Evolutionary conservation across 1,140 invertebrate genomes (phyloP).

Genomic region (Wiebesia pumilae): DNA sequence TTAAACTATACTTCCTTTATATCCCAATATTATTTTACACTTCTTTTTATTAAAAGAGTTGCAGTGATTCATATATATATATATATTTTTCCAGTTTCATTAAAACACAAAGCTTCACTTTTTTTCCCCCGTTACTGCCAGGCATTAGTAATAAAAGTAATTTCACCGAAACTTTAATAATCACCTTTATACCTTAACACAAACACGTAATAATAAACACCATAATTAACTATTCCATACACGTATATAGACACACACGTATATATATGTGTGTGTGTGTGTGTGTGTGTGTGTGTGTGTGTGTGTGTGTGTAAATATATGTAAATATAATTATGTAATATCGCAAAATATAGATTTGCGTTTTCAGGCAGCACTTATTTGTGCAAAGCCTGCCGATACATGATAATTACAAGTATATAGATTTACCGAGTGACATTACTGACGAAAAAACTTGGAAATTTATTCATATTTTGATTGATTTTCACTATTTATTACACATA

Average conservation of each 20-base stretch:
- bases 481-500: background rate
- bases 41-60: background rate
- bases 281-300: no score
- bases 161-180: conserved; percentile 8
- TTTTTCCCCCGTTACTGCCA: background rate
- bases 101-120: background rate
- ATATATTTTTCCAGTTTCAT: background rate
- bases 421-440: background rate
- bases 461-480: background rate
- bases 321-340: background rate
- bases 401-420: background rate
- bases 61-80: background rate
- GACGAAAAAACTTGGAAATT: background rate
- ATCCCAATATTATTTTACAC: background rate
- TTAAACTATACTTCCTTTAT: background rate
- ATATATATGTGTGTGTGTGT: no score
- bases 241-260: background rate
- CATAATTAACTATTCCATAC: background rate
- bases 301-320: no score
- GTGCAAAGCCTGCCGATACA: background rate
- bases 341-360: background rate
- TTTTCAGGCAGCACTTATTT: background rate
- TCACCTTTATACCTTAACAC: background rate
- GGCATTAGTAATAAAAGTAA: background rate
- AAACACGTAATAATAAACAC: conserved; percentile 15